Conservation (phyloP, 2,888 invertebrate genomes). For the Erynnis tages region DNA sequence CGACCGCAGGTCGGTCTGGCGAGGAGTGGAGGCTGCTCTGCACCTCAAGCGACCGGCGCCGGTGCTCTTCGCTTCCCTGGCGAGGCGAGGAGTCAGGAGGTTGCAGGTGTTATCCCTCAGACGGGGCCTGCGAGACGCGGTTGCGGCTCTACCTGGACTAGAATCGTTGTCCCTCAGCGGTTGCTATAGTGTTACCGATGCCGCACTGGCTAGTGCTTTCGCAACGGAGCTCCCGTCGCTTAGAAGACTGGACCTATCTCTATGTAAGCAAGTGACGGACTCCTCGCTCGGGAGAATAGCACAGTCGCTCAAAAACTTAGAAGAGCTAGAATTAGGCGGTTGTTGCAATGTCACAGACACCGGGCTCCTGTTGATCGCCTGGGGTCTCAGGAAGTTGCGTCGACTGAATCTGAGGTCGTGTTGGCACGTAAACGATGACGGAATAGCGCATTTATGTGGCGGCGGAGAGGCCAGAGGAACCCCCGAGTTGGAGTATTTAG, state of each 20-base stretch:
- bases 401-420: slow-evolving; percentile 94
- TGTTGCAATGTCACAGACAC: slow-evolving; percentile 95
- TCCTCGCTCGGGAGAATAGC: slow-evolving; percentile 92
- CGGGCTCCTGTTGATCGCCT: slow-evolving; percentile 91
- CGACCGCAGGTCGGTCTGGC: slow-evolving; percentile 96
- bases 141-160: slow-evolving; percentile 91
- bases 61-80: slow-evolving; percentile 91
- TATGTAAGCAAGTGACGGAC: slow-evolving; percentile 98
- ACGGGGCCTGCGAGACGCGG: slow-evolving; percentile 91
- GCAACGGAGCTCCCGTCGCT: slow-evolving; percentile 88
- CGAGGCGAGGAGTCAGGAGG: slow-evolving; percentile 92
- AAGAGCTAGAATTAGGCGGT: slow-evolving; percentile 94
- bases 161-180: slow-evolving; percentile 95
- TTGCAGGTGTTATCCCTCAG: slow-evolving; percentile 94
- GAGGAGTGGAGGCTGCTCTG: slow-evolving; percentile 94
- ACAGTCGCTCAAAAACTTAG: slow-evolving; percentile 91
- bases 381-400: slow-evolving; percentile 92
- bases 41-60: slow-evolving; percentile 92
- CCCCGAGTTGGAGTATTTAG: slow-evolving; percentile 90
- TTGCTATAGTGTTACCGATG: slow-evolving; percentile 95
- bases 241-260: slow-evolving; percentile 90
- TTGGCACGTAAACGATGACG: slow-evolving; percentile 95
- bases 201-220: slow-evolving; percentile 91
- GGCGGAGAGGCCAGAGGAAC: slow-evolving; percentile 89
- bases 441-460: slow-evolving; percentile 93